phyloP scores from a whole-genome alignment of 2,113 vertebrate genomes.

The Pelobates fuscus region DNA sequence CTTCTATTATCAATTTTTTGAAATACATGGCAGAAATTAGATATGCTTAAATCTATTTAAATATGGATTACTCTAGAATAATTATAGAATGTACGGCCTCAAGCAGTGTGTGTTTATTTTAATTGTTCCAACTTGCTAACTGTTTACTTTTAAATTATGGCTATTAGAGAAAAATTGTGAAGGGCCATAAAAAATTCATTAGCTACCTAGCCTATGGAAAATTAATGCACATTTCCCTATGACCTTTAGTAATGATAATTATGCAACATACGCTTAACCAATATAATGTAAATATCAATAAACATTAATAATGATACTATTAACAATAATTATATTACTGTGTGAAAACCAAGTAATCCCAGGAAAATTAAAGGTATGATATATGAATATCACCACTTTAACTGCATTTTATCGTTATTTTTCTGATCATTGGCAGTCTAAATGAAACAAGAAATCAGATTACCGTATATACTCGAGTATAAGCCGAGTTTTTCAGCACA shows the following conservation, averaged over 20 bases:
- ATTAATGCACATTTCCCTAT: constrained; percentile 18
- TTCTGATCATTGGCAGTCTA: too few relatives aligned
- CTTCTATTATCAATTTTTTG: constrained; percentile 11
- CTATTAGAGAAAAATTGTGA: constrained; percentile 25
- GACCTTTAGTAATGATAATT: constrained; percentile 23
- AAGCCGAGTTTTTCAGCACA: too few relatives aligned
- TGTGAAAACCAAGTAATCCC: not conserved
- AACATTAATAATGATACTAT: not conserved
- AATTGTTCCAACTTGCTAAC: constrained; percentile 26
- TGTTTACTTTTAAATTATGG: constrained; percentile 25
- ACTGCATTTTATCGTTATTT: too few relatives aligned
- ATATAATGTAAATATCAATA: constrained; percentile 2
- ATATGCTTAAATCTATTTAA: not conserved
- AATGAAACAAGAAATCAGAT: too few relatives aligned
- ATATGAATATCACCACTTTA: too few relatives aligned
- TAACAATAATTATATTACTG: not conserved
- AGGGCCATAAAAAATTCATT: constrained; percentile 31
- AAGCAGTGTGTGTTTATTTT: constrained; percentile 31
- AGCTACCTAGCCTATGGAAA: not conserved
- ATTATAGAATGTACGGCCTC: not conserved
- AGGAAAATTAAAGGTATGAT: not conserved
- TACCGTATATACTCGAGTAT: too few relatives aligned
- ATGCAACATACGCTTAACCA: not conserved
- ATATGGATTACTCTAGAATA: not conserved
- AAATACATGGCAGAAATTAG: constrained; percentile 29